These are phyloP conservation scores for Promerops cafer DNA, from an alignment of 2,113 vertebrate species.

Conservation along the genomic window DNA sequence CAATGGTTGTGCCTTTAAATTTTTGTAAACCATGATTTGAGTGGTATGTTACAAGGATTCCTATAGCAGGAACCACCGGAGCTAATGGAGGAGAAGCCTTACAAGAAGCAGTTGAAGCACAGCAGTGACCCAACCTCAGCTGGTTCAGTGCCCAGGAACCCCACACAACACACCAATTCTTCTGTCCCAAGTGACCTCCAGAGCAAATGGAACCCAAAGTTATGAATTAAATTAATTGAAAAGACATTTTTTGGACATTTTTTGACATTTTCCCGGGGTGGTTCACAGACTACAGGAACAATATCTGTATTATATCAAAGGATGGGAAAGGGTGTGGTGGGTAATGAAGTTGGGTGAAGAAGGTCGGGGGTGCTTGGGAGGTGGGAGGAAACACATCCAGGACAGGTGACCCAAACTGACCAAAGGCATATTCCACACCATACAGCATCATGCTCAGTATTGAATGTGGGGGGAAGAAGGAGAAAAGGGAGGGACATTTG, in stretches of 20 bases:
- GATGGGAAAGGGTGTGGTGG: neutral
- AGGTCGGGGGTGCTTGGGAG: neutral
- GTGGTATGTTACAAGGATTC: neutral
- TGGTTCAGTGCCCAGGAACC: rapidly evolving
- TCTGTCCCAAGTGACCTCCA: neutral
- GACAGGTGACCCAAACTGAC: neutral
- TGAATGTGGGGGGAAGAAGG: neutral
- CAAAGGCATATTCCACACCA: neutral
- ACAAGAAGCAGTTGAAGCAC: neutral
- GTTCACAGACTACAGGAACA: neutral
- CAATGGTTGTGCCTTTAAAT: neutral
- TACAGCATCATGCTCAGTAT: too few species aligned
- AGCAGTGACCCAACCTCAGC: neutral
- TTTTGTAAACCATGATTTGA: neutral
- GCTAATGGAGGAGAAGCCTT: neutral
- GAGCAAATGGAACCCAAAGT: neutral
- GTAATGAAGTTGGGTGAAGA: neutral
- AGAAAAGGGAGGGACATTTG: neutral
- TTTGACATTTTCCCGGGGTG: neutral
- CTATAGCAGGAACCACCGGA: neutral
- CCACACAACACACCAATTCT: rapidly evolving
- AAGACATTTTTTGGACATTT: neutral
- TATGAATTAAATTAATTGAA: neutral
- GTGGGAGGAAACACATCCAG: neutral
- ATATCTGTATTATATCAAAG: neutral